Percentiles rank a stretch among this genome's conserved stretches.
Conservation (phyloP, 92 coral and sea anemone species). For the Diadumene lineata region DNA sequence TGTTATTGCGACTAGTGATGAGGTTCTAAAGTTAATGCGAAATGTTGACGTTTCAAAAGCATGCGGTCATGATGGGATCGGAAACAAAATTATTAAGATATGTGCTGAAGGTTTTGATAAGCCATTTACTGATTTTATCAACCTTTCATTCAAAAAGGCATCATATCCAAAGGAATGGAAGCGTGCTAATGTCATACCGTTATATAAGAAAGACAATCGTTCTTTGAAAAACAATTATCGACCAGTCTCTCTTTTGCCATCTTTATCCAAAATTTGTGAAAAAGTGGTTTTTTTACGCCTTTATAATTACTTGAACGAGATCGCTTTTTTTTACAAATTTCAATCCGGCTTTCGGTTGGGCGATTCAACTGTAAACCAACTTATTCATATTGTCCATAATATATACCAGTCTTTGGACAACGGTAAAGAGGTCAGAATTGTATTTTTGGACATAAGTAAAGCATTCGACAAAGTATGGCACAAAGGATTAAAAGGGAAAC, state of each 20-base stretch:
- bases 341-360: slow-evolving; percentile 65
- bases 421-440: slow-evolving; percentile 54
- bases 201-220: slow-evolving; percentile 23
- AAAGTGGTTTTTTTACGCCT: slow-evolving; percentile 54
- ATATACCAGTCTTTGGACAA: slow-evolving; percentile 45
- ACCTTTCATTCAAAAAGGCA: slow-evolving; percentile 6
- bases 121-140: slow-evolving; percentile 14
- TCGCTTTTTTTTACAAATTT: slow-evolving; percentile 24
- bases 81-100: slow-evolving; percentile 22
- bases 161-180: slow-evolving; percentile 35
- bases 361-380: slow-evolving; percentile 55
- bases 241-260: slow-evolving; percentile 47
- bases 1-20: neutral
- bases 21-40: neutral
- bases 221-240: slow-evolving; percentile 29
- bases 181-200: slow-evolving; percentile 3
- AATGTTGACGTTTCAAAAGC: slow-evolving; percentile 13
- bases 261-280: slow-evolving; percentile 50
- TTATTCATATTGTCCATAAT: slow-evolving; percentile 45
- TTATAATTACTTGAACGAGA: slow-evolving; percentile 40
- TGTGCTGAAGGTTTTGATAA: slow-evolving; percentile 19
- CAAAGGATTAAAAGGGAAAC: slow-evolving; percentile 28
- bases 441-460: slow-evolving; percentile 42
- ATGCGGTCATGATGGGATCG: slow-evolving; percentile 41
- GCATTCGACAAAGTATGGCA: slow-evolving; percentile 54